These are phyloP conservation scores for Rhincodon typus DNA, from an alignment of 2,797 vertebrate species.

Conservation along the genomic window DNA sequence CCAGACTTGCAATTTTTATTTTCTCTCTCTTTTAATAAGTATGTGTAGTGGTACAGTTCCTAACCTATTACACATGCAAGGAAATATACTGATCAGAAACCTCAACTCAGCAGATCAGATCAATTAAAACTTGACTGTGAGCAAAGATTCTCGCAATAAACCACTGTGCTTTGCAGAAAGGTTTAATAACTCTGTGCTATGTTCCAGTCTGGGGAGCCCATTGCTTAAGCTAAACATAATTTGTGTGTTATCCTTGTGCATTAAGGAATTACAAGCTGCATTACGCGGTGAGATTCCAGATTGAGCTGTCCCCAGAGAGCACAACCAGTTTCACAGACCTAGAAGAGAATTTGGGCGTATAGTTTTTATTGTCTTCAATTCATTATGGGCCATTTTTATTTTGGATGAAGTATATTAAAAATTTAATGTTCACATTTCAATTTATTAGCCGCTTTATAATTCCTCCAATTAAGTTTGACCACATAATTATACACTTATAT, in stretches of 20 bases:
- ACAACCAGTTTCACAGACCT: background rate
- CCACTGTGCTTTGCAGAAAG: background rate
- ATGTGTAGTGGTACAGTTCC: background rate
- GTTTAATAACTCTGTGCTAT: constrained; percentile 11
- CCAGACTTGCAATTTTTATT: background rate
- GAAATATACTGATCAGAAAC: background rate
- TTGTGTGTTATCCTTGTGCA: background rate
- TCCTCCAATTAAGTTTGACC: background rate
- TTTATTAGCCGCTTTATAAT: background rate
- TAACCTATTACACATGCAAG: background rate
- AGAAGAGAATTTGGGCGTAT: background rate
- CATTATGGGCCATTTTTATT: background rate
- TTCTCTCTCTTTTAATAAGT: background rate
- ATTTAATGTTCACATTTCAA: background rate
- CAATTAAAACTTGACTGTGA: constrained; percentile 8
- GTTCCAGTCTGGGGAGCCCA: background rate
- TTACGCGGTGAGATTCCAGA: background rate
- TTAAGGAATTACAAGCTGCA: background rate
- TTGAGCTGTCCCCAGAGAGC: background rate
- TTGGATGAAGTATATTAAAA: background rate
- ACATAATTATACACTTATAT: background rate
- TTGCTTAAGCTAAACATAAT: background rate
- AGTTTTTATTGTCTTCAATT: background rate
- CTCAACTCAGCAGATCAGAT: constrained; percentile 12
- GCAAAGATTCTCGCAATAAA: background rate